Base-by-base conservation (phyloP, 2,797 vertebrate genomes). In the Girardinus metallicus region DNA sequence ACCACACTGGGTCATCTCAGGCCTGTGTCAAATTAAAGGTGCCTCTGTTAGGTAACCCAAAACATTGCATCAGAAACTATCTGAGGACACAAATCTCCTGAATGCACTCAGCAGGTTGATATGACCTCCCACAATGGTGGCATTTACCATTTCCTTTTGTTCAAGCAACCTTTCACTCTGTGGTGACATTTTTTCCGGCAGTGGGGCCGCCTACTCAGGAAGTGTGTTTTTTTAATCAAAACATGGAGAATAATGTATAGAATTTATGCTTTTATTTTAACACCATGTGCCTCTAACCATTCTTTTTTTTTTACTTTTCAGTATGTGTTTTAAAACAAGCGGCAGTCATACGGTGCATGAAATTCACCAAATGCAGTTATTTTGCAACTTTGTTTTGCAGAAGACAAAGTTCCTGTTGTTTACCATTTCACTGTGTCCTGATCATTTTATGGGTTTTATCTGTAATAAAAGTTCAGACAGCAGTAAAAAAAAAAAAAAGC, bases 81-180 rank as follows among this genome's bases (percentile, higher is more conserved):
- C 31, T 72, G 60, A 71, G 39, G 9, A 70, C 74, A 73, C 46
- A 77, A 73, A 57, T 5, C 26, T 78, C 21, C 62, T 15, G 70
- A 39, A 71, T 51, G 31, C 46, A 51, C 29, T 46, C 12, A 76
- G 62, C 44, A 73, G 34, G 75, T 73, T 46, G 49, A 62, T 76
- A 29, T 64, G 53, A 62, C 68, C 73, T 76, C 57, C 31, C 23
- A 73, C 64, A 68, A 29, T 23, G 49, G 55, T 39, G n/a, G 68
- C 78, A 70, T 79, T 85, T 71, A 57, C 74, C 29, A 43, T 79
- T 80, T 79, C 71, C 77, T 79, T 77, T 64, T 39, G 73, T 77
- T 81, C 15, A 31, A 74, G 62, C 49, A 41, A 26, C 62, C 34
- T 74, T 10, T 57, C 43, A 72, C 15, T 62, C 36, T 60, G 39